phyloP scores from a whole-genome alignment of 2,888 invertebrate genomes.

The Ramazzottius varieornatus region DNA sequence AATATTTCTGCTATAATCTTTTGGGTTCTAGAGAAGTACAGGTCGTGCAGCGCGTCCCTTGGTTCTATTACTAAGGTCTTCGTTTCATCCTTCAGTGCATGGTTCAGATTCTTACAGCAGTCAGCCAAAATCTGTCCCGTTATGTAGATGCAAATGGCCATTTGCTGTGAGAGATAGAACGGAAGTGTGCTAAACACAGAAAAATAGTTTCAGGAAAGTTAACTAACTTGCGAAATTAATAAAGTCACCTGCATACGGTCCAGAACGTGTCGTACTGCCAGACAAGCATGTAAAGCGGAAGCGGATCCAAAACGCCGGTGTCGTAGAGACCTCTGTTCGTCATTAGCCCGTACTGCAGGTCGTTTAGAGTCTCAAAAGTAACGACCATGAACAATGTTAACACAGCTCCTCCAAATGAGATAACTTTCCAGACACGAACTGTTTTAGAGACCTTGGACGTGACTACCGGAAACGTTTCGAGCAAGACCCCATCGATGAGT shows the following conservation, averaged over 20 bases:
- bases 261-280: background rate
- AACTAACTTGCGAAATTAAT: no score
- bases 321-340: background rate
- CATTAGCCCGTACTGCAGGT: background rate
- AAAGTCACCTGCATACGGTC: background rate
- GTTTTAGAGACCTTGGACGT: background rate
- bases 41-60: background rate
- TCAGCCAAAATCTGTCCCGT: background rate
- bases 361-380: background rate
- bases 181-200: background rate
- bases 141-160: background rate
- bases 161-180: background rate
- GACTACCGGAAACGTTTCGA: background rate
- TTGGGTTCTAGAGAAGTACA: background rate
- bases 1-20: background rate
- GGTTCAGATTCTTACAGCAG: background rate
- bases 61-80: background rate
- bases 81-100: background rate
- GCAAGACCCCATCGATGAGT: background rate
- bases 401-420: background rate
- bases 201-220: no score
- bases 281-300: background rate
- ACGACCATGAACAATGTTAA: background rate
- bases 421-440: background rate
- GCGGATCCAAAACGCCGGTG: background rate